Conservation (phyloP, 2,113 vertebrate species). For the Esox niger region DNA sequence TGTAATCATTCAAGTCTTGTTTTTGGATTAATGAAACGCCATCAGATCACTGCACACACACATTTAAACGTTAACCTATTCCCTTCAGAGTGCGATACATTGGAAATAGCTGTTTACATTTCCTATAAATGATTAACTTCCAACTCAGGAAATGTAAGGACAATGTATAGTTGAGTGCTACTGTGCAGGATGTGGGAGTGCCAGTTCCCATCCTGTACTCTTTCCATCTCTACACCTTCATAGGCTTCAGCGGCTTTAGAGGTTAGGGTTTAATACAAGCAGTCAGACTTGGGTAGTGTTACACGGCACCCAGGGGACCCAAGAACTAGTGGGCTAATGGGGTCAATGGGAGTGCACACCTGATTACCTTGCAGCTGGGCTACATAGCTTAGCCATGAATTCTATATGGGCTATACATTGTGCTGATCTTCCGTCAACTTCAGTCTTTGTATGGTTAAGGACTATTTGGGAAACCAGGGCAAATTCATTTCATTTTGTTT, state of each 20-base stretch:
- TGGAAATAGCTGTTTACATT: neutral
- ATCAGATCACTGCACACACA: too few species aligned
- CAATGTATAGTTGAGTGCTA: neutral
- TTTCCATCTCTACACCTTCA: too few species aligned
- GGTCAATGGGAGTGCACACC: constrained; percentile 39
- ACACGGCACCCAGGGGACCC: neutral
- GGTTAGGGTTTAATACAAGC: too few species aligned
- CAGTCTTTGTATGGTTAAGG: too few species aligned
- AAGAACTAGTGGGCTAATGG: constrained; percentile 8
- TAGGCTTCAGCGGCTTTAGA: too few species aligned
- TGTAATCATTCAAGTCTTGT: neutral
- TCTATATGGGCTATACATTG: too few species aligned
- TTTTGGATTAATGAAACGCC: too few species aligned
- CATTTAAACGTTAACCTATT: too few species aligned
- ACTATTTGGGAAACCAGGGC: too few species aligned
- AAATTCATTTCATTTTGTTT: too few species aligned
- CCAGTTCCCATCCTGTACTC: neutral
- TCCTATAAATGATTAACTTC: neutral
- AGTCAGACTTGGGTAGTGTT: constrained; percentile 1
- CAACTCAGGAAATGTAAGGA: neutral
- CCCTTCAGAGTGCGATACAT: too few species aligned
- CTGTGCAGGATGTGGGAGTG: neutral
- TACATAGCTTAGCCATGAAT: constrained; percentile 14
- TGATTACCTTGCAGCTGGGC: constrained; percentile 43
- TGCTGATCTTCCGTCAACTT: too few species aligned